phyloP scores from a whole-genome alignment of 2,797 vertebrate genomes.

The Staurois parvus region DNA sequence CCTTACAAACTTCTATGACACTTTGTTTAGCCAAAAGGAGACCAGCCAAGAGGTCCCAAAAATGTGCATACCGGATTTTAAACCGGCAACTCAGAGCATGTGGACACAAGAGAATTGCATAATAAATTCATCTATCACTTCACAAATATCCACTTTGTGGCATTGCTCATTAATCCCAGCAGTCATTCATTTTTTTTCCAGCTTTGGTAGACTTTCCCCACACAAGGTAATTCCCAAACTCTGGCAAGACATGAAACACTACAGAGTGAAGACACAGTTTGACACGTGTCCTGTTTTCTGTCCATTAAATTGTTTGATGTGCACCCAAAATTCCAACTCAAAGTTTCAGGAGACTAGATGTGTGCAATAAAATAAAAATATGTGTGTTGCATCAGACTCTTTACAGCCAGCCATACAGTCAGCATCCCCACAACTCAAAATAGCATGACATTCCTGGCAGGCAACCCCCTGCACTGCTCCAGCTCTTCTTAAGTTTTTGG shows the following conservation, averaged over 20 bases:
- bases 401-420: conserved; percentile 26
- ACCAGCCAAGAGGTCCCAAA: no score
- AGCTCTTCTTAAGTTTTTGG: neutral
- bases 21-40: no score
- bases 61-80: no score
- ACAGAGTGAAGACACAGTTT: neutral
- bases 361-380: neutral
- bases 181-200: no score
- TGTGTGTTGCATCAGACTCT: neutral
- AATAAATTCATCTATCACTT: no score
- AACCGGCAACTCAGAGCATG: no score
- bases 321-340: neutral
- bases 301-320: neutral
- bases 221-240: neutral
- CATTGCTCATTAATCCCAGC: no score
- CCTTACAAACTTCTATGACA: no score
- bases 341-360: neutral
- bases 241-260: neutral
- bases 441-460: conserved; percentile 4
- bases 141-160: no score
- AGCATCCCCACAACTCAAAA: neutral
- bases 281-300: neutral
- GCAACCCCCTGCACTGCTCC: neutral
- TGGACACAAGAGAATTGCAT: no score
- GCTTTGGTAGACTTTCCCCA: neutral